Evolutionary conservation across 2,113 vertebrate genomes (phyloP).

Genomic region (Oryzias javanicus): DNA sequence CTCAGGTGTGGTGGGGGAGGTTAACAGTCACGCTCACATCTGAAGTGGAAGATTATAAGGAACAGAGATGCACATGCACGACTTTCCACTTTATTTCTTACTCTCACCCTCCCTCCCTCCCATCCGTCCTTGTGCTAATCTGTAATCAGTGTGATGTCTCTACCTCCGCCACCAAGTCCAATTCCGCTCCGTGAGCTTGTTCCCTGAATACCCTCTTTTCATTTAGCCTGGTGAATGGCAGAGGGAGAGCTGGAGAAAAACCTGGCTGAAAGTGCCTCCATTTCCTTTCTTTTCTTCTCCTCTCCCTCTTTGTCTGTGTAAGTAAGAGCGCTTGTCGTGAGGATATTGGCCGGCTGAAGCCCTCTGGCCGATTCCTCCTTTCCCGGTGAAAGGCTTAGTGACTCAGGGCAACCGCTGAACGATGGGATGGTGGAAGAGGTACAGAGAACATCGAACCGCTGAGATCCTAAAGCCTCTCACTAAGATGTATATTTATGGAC

Average conservation of each 20-base stretch:
- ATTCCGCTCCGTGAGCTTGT: slow-evolving; percentile 47
- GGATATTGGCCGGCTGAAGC: slow-evolving; percentile 31
- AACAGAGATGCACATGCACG: slow-evolving; percentile 42
- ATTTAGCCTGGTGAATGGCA: slow-evolving; percentile 58
- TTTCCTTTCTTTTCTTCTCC: slow-evolving; percentile 10
- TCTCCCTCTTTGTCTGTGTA: slow-evolving; percentile 15
- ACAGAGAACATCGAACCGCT: slow-evolving; percentile 3
- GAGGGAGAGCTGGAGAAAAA: slow-evolving; percentile 37
- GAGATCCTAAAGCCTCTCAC: slow-evolving; percentile 12
- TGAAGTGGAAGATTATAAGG: slow-evolving; percentile 65
- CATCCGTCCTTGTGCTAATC: slow-evolving; percentile 45
- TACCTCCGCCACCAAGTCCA: slow-evolving; percentile 26
- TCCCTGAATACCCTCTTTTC: slow-evolving; percentile 60
- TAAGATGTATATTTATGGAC: slow-evolving; percentile 11
- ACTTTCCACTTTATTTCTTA: slow-evolving; percentile 12
- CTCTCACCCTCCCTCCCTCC: slow-evolving; percentile 7
- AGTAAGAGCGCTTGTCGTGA: slow-evolving; percentile 6
- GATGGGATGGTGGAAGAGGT: slow-evolving; percentile 8
- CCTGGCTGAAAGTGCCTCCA: slow-evolving; percentile 40
- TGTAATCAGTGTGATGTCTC: slow-evolving; percentile 57
- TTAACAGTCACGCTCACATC: slow-evolving; percentile 60
- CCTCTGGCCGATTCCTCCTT: slow-evolving; percentile 50
- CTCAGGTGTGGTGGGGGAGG: slow-evolving; percentile 42
- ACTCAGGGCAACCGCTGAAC: slow-evolving; percentile 26
- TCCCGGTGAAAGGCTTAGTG: slow-evolving; percentile 43